Evolutionary conservation across 2,113 vertebrate species (phyloP), one percentile per base, ranked within the genome.

Genomic region (Albula goreensis): DNA sequence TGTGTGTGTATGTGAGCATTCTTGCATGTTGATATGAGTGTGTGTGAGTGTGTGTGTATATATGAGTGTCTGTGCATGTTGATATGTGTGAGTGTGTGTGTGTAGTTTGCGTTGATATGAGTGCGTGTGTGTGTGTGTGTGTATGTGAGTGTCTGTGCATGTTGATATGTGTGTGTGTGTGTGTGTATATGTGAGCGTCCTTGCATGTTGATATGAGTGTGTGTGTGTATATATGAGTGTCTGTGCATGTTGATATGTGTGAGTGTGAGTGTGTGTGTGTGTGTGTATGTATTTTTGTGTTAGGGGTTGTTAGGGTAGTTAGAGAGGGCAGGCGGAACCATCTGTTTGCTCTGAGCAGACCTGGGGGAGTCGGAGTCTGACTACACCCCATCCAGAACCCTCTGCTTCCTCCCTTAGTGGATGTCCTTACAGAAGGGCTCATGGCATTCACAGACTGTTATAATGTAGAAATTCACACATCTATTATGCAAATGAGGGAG

Each of bases 1-100:
- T 41, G 31, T 41, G 31, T 41, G 31, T 41, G 10, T 31, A 87
- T 83, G 77, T 83, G 81, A 82, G 50, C 82, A 60, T 48, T 51
- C 50, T 7, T 4, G 82, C 56, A 85, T 52, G 52, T n/a, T 57
- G 17, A 78, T 41, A 51, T 81, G 49, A 4, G 12, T 50, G 80
- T 15, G 31, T 82, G 52, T 11, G 50, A 52, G 80, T 52, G 51
- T 81, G 80, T 81, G 80, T 52, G 49, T 81, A 8, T 81, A 7
- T 51, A 0, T 52, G 80, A 12, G 49, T 5, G 50, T 81, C 5
- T 52, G 2, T 81, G 17, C 52, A 50, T 52, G 80, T 51, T 51
- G 17, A 63, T 63, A 4, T 17, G 60, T 63, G 9, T 63, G 17
- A 1, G 7, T 10, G 12, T 17, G 1, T 63, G 60, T 13, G 60